Base-by-base conservation (phyloP, 2,888 invertebrate genomes). In the Clistopyga incitator region DNA sequence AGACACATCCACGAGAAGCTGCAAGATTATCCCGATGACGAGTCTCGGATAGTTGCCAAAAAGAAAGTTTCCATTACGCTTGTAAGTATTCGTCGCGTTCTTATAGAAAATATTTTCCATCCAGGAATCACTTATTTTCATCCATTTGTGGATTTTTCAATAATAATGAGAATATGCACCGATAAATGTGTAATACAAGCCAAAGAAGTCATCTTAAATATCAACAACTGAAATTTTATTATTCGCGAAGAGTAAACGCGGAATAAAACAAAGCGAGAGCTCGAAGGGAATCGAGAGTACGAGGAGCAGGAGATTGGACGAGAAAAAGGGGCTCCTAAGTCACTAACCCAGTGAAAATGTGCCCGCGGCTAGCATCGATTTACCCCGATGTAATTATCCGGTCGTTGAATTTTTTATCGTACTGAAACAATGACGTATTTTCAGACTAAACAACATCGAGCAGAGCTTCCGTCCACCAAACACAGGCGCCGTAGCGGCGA, bases 371-470 rank as follows among this genome's bases (percentile, higher is more conserved):
- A 87, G 93, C 93, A 94, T 94, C 94, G 94, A 94, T 94, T 93
- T 77, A 81, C 54, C 78, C 92, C 92, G 93, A 93, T 94, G 94
- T 95, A 95, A 95, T 95, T 95, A 95, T 94, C 94, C 94, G 93
- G 86, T 93, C 94, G 94, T 93, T 95, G 95, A 95, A 95, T 95
- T 95, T 95, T 95, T 95, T 94, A 95, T 95, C 94, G 94, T 94
- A 93, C 94, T 94, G 94, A 95, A 95, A 95, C 95, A 95, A 95
- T 95, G 94, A 93, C 94, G 94, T 95, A 95, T 95, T 95, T 95
- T 95, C 94, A 95, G 94, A 95, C 94, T 94, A 95, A 95, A 95
- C 95, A 95, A 95, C 88, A 88, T 88, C 89, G 86, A 85, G 86
- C 79, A 82, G 86, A 83, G 85, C 79, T 84, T 83, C 71, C 79